Base-by-base conservation (phyloP, 1,140 invertebrate species). In the Adelges cooleyi region DNA sequence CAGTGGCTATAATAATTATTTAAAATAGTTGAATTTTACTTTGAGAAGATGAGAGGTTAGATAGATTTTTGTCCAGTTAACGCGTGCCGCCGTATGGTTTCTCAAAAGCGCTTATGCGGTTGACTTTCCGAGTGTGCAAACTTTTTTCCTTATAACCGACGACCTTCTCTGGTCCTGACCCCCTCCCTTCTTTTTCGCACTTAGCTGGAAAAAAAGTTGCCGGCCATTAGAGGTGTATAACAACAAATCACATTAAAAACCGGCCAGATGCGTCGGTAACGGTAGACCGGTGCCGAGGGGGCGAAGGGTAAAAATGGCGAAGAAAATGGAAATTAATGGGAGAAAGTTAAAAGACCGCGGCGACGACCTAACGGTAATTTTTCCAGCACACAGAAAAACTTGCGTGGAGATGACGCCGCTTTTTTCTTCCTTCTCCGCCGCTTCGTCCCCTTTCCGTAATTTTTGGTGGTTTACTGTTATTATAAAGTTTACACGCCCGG, bases 221-320 rank as follows among this genome's bases (percentile, higher is more conserved):
- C 56, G 56, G 42, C 56, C 56, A 62, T 62, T 62, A 48, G 42
- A 48, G 42, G 56, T 62, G 42, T 62, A 62, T 48, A 62, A 62
- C 56, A 62, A 62, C 56, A 62, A 62, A 62, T 62, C 56, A 62
- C 56, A 62, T 62, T 62, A 62, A 48, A 53, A 62, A 62, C 56
- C 25, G 40, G 15, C 56, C 56, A 62, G 56, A 62, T 62, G 56
- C 56, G 56, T 44, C 54, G 44, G n/a, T 13, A 33, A 27, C 29
- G 11, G 29, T 11, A 33, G 11, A 33, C 11, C 11, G n/a, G 29
- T 33, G 29, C 5, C 5, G 11, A 3, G 17, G 2, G 22, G 17
- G n/a, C 15, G 25, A 25, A 11, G 4, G 25, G 25, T 48, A 48
- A 48, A 48, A 48, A 48, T 46, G 42, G 56, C 40, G 27, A 62